Evolutionary conservation across 2,113 vertebrate genomes (phyloP), one percentile per base, ranked within the genome.

Genomic region (Dinomys branickii): DNA sequence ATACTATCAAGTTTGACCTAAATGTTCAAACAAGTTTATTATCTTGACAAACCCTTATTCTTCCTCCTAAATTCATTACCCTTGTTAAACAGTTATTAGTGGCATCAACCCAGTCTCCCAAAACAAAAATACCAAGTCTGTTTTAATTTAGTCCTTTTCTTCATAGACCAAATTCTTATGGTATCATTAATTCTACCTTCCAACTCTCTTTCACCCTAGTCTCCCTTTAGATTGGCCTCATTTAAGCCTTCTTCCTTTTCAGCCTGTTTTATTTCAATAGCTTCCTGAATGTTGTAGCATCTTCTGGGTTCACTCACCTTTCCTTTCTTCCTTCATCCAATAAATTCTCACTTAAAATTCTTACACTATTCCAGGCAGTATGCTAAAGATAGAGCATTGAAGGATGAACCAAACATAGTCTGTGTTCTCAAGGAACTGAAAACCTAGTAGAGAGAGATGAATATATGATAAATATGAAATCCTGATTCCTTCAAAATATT

Each of bases 391-490:
- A 38, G 38, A 93, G 22, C 80, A 71, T 85, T 81, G 35, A 84
- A 84, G 94, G 14, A 65, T n/a, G 19, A 90, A 92, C 41, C 2
- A 92, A n/a, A 87, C n/a, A 35, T 69, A 63, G n/a, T 75, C 26
- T 85, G 19, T 58, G 26, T 14, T 93, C 52, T 94, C 14, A 82
- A 85, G 24, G 44, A 87, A 93, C 38, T 56, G 9, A 75, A 91
- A 77, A 24, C 47, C 44, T 82, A 47, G 41, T 61, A 58, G 41
- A 85, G 16, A 89, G 33, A 90, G 41, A 81, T 12, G 11, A 88
- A 88, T 61, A 78, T 84, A 91, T 95, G 85, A 78, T 58, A 83
- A 91, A 90, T 77, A 75, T 52, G 50, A 54, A 86, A 85, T 93
- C 90, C 35, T 89, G 7, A 28, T 91, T 91, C 44, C 30, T 83